These are phyloP conservation scores for Calycopis cecrops DNA, from an alignment of 1,140 invertebrate species.

Conservation along the genomic window DNA sequence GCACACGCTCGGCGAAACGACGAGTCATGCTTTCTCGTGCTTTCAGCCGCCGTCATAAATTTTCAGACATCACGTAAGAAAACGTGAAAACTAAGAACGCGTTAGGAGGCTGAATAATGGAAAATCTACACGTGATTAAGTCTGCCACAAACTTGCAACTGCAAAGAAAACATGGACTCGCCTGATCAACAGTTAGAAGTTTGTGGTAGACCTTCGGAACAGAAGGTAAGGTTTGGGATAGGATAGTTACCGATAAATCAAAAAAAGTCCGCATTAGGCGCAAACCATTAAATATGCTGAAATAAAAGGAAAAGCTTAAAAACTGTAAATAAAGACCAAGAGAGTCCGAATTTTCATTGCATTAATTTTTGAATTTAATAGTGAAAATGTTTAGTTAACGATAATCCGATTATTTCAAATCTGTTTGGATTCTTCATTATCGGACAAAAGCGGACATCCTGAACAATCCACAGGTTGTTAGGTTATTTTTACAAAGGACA, in stretches of 20 bases:
- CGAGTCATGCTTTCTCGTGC: too few relatives aligned
- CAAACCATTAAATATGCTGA: constrained; percentile 72
- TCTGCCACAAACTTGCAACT: constrained; percentile 53
- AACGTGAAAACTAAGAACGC: too few relatives aligned
- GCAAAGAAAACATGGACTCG: constrained; percentile 46
- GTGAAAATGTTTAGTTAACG: too few relatives aligned
- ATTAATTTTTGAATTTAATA: constrained; percentile 49
- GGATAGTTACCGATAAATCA: constrained; percentile 61
- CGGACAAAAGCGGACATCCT: too few relatives aligned
- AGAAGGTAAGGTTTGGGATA: constrained; percentile 23
- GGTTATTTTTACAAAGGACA: too few relatives aligned
- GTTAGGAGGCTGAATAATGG: too few relatives aligned
- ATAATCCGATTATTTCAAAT: too few relatives aligned
- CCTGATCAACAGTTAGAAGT: constrained; percentile 41
- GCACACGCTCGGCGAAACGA: too few relatives aligned
- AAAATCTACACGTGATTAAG: constrained; percentile 15
- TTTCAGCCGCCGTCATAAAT: too few relatives aligned
- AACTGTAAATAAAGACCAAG: constrained; percentile 30
- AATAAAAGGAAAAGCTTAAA: constrained; percentile 44
- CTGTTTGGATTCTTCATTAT: too few relatives aligned
- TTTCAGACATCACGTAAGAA: too few relatives aligned
- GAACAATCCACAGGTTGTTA: too few relatives aligned
- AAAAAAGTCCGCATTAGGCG: constrained; percentile 64
- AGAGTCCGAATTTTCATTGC: constrained; percentile 47
- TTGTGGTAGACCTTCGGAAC: constrained; percentile 45